A percentile compares a stretch with the other conserved stretches of the same genome.
Evolutionary conservation across 2,797 vertebrate species (phyloP).

Genomic region (Hydrolagus colliei): DNA sequence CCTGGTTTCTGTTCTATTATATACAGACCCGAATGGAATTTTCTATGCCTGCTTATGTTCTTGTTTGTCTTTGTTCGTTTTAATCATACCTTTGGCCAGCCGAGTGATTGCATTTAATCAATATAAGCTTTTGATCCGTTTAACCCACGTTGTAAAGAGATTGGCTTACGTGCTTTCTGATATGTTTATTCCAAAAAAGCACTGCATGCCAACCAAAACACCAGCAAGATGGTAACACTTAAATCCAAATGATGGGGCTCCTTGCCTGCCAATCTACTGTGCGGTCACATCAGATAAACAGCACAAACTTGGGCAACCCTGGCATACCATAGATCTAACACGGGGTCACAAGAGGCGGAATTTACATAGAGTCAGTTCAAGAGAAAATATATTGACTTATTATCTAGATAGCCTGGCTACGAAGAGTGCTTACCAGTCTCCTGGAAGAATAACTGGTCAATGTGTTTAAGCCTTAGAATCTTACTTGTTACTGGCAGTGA

Average conservation of each 20-base stretch:
- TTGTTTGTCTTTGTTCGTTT: neutral
- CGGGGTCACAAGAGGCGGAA: neutral
- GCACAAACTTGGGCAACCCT: neutral
- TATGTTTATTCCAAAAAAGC: neutral
- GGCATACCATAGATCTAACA: neutral
- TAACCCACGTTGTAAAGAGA: neutral
- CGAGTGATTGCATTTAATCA: neutral
- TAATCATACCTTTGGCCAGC: conserved; percentile 1
- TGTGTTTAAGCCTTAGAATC: too few species aligned
- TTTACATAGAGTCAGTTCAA: neutral
- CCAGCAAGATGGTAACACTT: conserved; percentile 14
- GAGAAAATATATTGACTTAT: too few species aligned
- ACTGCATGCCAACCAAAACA: neutral
- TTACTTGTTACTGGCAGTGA: too few species aligned
- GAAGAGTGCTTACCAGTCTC: too few species aligned
- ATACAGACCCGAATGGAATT: neutral
- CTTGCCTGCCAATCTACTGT: neutral
- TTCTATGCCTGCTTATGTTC: neutral
- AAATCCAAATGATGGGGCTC: neutral
- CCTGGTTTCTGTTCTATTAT: neutral
- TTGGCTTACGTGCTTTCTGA: neutral
- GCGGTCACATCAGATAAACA: neutral
- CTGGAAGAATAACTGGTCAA: too few species aligned
- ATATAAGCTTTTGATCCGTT: neutral
- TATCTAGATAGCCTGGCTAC: too few species aligned